Conservation (phyloP, 2,797 vertebrate genomes). For the Amniataba percoides region DNA sequence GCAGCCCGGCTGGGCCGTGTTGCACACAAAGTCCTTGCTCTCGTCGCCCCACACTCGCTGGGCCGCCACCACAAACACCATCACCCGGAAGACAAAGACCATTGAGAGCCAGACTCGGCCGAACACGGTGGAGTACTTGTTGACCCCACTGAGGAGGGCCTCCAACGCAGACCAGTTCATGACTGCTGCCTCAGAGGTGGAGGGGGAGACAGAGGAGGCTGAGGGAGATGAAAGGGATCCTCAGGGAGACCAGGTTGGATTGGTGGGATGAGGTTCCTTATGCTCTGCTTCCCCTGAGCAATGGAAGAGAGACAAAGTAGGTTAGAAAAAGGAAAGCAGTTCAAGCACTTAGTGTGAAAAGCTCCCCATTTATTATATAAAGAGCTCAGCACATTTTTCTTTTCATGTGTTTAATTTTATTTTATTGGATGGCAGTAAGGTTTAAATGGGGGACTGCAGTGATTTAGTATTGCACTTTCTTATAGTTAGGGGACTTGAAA, state of each 20-base stretch:
- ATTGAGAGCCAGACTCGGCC: conserved; percentile 94
- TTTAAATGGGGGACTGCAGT: not conserved
- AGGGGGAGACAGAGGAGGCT: conserved; percentile 7
- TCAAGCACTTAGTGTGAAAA: not conserved
- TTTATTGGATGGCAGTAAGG: not conserved
- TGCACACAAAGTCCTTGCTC: conserved; percentile 92
- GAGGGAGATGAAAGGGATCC: not conserved
- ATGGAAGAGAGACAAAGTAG: not conserved
- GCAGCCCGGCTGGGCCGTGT: conserved; percentile 93
- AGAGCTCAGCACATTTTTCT: not conserved
- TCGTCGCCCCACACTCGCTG: conserved; percentile 93
- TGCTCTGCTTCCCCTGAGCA: conserved; percentile 10
- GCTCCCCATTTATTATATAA: not conserved
- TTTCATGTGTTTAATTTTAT: not conserved
- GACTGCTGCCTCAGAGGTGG: conserved; percentile 17
- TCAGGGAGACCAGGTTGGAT: conserved; percentile 11
- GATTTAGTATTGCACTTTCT: not conserved
- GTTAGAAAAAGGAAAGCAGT: not conserved
- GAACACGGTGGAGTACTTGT: conserved; percentile 93
- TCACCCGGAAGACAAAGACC: conserved; percentile 92
- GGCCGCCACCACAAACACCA: conserved; percentile 92
- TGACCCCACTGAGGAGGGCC: conserved; percentile 89
- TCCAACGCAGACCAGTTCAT: conserved; percentile 93
- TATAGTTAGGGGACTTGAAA: not conserved
- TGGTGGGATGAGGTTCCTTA: conserved; percentile 5